Conservation (phyloP, 2,797 vertebrate genomes). For the Aulostomus chinensis region DNA sequence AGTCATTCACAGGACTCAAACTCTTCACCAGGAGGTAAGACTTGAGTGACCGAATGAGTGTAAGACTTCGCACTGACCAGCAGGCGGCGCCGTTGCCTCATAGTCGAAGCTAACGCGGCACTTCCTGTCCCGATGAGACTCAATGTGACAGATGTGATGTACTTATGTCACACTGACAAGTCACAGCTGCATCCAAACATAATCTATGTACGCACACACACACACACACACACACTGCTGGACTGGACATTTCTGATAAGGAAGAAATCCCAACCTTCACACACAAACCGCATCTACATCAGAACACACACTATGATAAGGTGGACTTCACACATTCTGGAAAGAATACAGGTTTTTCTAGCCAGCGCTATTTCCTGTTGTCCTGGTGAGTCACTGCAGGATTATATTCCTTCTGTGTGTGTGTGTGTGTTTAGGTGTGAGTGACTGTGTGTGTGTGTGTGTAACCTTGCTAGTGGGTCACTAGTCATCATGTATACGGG, state of each 20-base stretch:
- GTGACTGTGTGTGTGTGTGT: conserved; percentile 12
- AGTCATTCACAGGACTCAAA: conserved; percentile 57
- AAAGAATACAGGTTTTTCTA: not conserved
- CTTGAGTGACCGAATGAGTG: not conserved
- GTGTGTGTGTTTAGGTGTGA: conserved; percentile 6
- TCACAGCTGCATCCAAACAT: not conserved
- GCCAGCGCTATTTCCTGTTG: conserved; percentile 7
- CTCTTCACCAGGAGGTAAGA: conserved; percentile 60
- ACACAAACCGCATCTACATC: not conserved
- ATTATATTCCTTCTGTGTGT: conserved; percentile 7
- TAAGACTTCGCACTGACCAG: not conserved
- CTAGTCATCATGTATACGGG: conserved; percentile 23
- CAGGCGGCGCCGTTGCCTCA: conserved; percentile 16
- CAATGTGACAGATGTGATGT: conserved; percentile 11
- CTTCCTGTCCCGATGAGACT: not conserved
- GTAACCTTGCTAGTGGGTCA: conserved; percentile 49
- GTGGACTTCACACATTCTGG: not conserved
- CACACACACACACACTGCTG: not conserved
- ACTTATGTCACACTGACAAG: not conserved
- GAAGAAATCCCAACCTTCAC: not conserved
- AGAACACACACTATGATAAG: not conserved
- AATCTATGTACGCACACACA: not conserved
- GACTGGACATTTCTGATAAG: not conserved
- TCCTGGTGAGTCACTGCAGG: not conserved
- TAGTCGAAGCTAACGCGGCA: too few species aligned